Evolutionary conservation across 2,113 vertebrate species (phyloP).

Genomic region (Furnarius figulus): DNA sequence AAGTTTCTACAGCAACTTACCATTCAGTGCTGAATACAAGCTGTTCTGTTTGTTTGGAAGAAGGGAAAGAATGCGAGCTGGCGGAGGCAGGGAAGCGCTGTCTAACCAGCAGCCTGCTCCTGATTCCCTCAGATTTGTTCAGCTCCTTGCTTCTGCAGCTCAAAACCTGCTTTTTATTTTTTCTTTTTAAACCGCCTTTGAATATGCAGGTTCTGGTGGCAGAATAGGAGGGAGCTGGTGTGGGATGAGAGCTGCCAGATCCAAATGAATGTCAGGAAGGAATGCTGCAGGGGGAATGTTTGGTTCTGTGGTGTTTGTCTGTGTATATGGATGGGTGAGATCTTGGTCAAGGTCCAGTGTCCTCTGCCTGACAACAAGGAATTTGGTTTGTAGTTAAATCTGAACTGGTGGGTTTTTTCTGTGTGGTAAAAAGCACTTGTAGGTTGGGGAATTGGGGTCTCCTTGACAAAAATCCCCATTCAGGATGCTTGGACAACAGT

Average conservation of each 20-base stretch:
- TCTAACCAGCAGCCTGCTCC: constrained; percentile 2
- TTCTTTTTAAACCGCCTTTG: neutral
- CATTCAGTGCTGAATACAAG: constrained; percentile 66
- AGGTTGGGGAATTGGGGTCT: neutral
- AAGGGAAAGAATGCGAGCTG: neutral
- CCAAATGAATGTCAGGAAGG: neutral
- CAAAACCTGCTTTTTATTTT: neutral
- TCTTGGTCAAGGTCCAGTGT: neutral
- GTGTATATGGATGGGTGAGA: neutral
- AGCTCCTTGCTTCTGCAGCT: constrained; percentile 16
- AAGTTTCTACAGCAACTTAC: constrained; percentile 67
- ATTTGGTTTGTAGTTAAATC: neutral
- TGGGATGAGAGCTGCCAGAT: neutral
- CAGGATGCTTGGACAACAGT: neutral
- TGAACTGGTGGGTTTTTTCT: neutral
- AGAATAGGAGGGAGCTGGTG: neutral
- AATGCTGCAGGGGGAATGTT: neutral
- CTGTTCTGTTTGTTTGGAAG: constrained; percentile 64
- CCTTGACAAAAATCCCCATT: neutral
- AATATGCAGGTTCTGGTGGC: neutral
- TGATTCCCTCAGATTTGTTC: neutral
- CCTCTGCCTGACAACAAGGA: neutral
- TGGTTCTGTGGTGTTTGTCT: neutral
- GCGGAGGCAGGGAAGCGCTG: neutral
- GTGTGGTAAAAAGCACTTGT: neutral